phyloP scores from a whole-genome alignment of 2,113 vertebrate genomes.

The Cyprinodon brontotheroides region DNA sequence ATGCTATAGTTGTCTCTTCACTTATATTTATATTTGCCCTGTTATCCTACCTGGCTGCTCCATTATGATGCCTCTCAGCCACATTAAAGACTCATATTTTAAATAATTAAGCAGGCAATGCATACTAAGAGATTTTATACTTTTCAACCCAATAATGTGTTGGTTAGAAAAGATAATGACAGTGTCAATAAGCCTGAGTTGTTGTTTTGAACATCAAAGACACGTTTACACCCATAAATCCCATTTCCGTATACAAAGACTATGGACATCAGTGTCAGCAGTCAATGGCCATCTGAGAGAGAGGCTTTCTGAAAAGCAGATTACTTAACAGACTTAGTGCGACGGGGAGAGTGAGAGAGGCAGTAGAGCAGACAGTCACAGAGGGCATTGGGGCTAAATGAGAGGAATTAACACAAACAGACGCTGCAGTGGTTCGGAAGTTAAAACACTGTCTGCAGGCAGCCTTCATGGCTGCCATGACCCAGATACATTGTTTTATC shows the following conservation, averaged over 20 bases:
- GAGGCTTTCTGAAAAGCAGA: slow-evolving; percentile 55
- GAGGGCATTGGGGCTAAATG: slow-evolving; percentile 41
- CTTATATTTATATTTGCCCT: background rate
- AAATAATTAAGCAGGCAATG: slow-evolving; percentile 61
- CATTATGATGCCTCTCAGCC: slow-evolving; percentile 27
- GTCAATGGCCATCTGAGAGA: slow-evolving; percentile 37
- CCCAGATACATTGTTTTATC: slow-evolving; percentile 71
- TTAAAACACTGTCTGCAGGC: slow-evolving; percentile 56
- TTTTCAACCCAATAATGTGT: slow-evolving; percentile 47
- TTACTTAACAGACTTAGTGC: slow-evolving; percentile 40
- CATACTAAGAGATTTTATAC: slow-evolving; percentile 59
- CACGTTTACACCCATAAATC: slow-evolving; percentile 47
- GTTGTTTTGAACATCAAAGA: slow-evolving; percentile 38
- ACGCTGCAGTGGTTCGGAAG: slow-evolving; percentile 50
- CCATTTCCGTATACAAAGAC: slow-evolving; percentile 29
- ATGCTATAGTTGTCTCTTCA: background rate
- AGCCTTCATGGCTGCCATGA: slow-evolving; percentile 62
- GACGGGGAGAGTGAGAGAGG: slow-evolving; percentile 13
- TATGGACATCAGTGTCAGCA: slow-evolving; percentile 27
- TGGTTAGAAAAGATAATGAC: slow-evolving; percentile 36
- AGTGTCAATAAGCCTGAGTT: slow-evolving; percentile 17
- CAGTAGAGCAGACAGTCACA: slow-evolving; percentile 6
- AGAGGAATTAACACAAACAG: slow-evolving; percentile 60
- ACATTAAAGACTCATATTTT: slow-evolving; percentile 44
- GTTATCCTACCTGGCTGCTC: slow-evolving; percentile 43